Base-by-base conservation (phyloP, 1,140 invertebrate species). In the Papilio helenus region DNA sequence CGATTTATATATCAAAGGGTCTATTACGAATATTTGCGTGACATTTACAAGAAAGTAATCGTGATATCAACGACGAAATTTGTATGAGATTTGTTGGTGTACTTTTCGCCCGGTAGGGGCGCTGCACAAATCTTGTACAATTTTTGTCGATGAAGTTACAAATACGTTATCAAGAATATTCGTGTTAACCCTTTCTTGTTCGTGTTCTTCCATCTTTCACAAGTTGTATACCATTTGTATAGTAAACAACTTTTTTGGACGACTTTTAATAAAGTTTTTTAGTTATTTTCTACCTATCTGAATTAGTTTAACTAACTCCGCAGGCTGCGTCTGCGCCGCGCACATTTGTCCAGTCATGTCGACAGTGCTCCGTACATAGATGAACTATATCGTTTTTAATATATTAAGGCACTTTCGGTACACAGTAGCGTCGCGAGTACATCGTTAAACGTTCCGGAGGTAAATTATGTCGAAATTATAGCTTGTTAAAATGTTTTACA, bases 401-500 rank as follows among this genome's bases (percentile, higher is more conserved):
- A 89, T 85, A 89, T 83, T 87, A 87, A 89, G 90, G 89, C 91
- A 92, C 90, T 91, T 89, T 90, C 85, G 84, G 84, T 90, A 86
- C 83, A 88, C 80, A 81, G 76, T 86, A 87, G 86, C 83, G 84
- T 89, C 82, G 87, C 61, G 85, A 88, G 87, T 89, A 89, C 86
- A 85, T 80, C 74, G 74, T 81, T 79, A 87, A 88, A 86, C 79
- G 88, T 86, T 86, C 86, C 76, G 4, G 76, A 80, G 86, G 85
- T 83, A 87, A 85, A 88, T 79, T 86, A 86, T 84, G 82, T 87
- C 80, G 82, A 85, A 86, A 83, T 89, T 86, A 80, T 89, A 89
- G 89, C 89, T 92, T 90, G 90, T 92, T 93, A 86, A 93, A 88
- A 89, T 88, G 86, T 90, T 89, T 90, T 91, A 88, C 88, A 93